These are phyloP conservation scores for honey bee (Apis mellifera) DNA, from an alignment of 1,140 invertebrate genomes.

Conservation along the genomic window DNA sequence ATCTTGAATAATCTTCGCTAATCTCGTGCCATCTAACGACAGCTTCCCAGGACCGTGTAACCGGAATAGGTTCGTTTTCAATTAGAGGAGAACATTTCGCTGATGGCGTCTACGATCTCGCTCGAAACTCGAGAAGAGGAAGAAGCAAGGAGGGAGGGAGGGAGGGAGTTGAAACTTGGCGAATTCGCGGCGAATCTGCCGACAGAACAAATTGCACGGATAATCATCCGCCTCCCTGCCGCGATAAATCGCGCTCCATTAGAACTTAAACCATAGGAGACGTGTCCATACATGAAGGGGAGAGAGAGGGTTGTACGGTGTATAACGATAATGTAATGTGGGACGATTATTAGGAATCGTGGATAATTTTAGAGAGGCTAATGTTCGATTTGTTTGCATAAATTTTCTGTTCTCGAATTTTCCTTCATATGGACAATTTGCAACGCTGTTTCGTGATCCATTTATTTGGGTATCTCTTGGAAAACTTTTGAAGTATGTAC, in stretches of 20 bases:
- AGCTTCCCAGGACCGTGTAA: slow-evolving; percentile 37
- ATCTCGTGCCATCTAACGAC: slow-evolving; percentile 66
- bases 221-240: slow-evolving; percentile 6
- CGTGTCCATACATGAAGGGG: background rate
- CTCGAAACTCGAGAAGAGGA: background rate
- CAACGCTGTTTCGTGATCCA: too few species aligned
- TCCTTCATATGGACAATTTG: too few species aligned
- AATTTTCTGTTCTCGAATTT: too few species aligned
- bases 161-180: slow-evolving; percentile 13
- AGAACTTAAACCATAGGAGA: background rate
- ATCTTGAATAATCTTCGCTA: slow-evolving; percentile 71
- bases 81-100: slow-evolving; percentile 59
- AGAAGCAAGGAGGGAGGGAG: too few species aligned
- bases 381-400: background rate
- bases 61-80: slow-evolving; percentile 63
- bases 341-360: background rate
- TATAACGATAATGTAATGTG: slow-evolving; percentile 3
- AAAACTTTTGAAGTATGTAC: too few species aligned
- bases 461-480: too few species aligned
- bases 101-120: slow-evolving; percentile 41
- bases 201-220: slow-evolving; percentile 43
- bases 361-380: background rate
- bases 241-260: slow-evolving; percentile 31
- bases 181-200: slow-evolving; percentile 43
- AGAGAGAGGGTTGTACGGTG: background rate